phyloP scores from a whole-genome alignment of 64 coral and sea anemone species.

The Actinia equina region DNA sequence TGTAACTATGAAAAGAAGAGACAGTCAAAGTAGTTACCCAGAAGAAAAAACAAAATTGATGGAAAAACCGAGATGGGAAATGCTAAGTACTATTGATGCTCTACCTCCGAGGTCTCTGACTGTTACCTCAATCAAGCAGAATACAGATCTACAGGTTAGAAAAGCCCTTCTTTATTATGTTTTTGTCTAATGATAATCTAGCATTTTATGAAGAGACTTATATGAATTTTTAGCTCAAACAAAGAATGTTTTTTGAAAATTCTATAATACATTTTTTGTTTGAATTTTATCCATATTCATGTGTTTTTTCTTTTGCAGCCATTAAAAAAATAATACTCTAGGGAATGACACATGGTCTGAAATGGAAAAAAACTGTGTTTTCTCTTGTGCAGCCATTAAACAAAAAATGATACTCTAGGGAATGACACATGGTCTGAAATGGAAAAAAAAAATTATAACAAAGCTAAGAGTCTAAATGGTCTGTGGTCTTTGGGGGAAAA shows the following conservation, averaged over 20 bases:
- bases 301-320: too few species aligned
- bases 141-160: conserved; percentile 73
- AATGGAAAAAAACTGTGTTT: too few species aligned
- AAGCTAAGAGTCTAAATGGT: too few species aligned
- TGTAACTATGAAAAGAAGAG: conserved; percentile 5
- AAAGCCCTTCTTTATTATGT: not conserved
- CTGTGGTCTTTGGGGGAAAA: too few species aligned
- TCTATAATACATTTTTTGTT: too few species aligned
- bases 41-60: conserved; percentile 28
- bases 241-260: not conserved
- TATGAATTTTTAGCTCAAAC: not conserved
- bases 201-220: too few species aligned
- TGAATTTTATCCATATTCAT: too few species aligned
- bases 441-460: not conserved
- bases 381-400: too few species aligned
- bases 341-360: too few species aligned
- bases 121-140: conserved; percentile 74
- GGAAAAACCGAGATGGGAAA: conserved; percentile 70
- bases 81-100: conserved; percentile 68
- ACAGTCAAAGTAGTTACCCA: conserved; percentile 68
- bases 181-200: not conserved
- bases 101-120: conserved; percentile 78
- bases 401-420: too few species aligned
- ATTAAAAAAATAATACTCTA: too few species aligned
- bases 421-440: not conserved